A percentile compares a stretch with the other conserved stretches of the same genome.
phyloP scores from a whole-genome alignment of 2,888 invertebrate genomes.

The Drosophila anceps region DNA sequence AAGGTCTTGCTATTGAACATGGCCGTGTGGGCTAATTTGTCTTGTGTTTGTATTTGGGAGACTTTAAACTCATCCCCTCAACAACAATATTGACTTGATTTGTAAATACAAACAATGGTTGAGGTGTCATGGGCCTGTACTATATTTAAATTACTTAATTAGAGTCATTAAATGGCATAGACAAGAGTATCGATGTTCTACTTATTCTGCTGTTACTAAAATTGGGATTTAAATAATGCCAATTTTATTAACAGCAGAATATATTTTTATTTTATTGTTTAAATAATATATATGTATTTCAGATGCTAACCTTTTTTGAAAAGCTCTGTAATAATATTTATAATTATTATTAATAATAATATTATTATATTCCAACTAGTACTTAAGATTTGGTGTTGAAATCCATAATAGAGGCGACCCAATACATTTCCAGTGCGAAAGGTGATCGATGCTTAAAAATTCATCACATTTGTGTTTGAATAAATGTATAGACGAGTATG shows the following conservation, averaged over 20 bases:
- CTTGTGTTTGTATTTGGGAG: neutral
- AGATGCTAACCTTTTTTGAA: neutral
- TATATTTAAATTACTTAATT: conserved; percentile 2
- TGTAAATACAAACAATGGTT: neutral
- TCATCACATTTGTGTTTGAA: neutral
- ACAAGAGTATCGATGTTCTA: neutral
- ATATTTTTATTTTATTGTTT: too few relatives aligned
- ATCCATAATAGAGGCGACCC: too few relatives aligned
- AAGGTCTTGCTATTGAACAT: conserved; percentile 3
- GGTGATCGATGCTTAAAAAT: neutral
- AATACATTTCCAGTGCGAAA: neutral
- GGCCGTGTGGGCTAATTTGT: neutral
- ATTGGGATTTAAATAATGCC: too few relatives aligned
- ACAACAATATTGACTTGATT: conserved; percentile 10
- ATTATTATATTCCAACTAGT: too few relatives aligned
- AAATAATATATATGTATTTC: too few relatives aligned
- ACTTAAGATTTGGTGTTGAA: neutral
- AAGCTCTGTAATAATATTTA: neutral
- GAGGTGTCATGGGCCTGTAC: neutral
- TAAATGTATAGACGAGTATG: neutral
- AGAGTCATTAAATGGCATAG: neutral
- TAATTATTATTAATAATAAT: too few relatives aligned
- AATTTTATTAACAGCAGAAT: neutral
- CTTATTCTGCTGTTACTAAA: neutral
- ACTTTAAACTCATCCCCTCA: conserved; percentile 1